Base-by-base conservation (phyloP, 1,140 invertebrate genomes). In the Solenopsis fugax region DNA sequence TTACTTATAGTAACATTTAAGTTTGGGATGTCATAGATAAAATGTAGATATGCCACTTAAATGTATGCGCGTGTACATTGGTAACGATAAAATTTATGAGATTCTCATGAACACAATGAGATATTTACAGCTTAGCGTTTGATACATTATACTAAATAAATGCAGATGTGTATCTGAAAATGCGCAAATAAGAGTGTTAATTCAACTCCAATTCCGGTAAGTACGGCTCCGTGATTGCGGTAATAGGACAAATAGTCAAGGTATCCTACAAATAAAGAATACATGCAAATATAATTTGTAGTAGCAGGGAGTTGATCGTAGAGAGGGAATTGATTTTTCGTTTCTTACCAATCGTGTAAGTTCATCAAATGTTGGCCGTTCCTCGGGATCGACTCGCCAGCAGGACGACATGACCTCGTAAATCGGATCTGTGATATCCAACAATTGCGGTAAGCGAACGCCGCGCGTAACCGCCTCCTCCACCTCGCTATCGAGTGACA, bases 401-500 rank as follows among this genome's bases (percentile, higher is more conserved):
- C 98, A 98, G 87, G 98, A 97, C 6, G 97, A 95, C 95, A 98
- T 97, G 62, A 98, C 94, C 93, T 98, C 98, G 93, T 98, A 98
- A 34, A 98, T 94, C 85, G 97, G 97, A 93, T 98, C 97, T 58
- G 96, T 96, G 48, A 97, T 96, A 91, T 97, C 97, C 37, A 96
- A 95, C 0, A 98, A 95, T 91, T 98, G 98, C 4, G 96, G 96
- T 2, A 98, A 96, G 45, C 97, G 95, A 77, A 97, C 94, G 1
- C 97, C 97, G 89, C 96, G 95, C 45, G 96, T 94, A 5, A 98
- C 95, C 69, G 97, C 96, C 10, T 96, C 96, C 9, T 97, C 95
- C 0, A 98, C 96, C 88, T 98, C 97, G 82, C 96, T 96, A 67
- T 95, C 96, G 18, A 95, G 94, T 37, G 93, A 91, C 7, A 98